A percentile compares a stretch with the other conserved stretches of the same genome.
These are phyloP conservation scores for Lasioglossum zephyrum DNA, from an alignment of 2,888 invertebrate species.

Conservation along the genomic window DNA sequence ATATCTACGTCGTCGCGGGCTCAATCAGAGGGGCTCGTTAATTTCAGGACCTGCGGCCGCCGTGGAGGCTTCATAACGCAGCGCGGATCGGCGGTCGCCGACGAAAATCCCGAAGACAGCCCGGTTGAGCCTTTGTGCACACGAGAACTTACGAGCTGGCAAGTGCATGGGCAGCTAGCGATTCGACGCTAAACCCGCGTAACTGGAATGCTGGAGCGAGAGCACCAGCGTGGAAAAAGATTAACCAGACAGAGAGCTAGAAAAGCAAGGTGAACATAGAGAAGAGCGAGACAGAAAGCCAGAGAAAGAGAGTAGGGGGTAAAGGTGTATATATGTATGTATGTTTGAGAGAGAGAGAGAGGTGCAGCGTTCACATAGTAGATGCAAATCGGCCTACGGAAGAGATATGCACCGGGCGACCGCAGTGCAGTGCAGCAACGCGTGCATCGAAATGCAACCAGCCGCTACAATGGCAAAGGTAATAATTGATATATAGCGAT, in stretches of 20 bases:
- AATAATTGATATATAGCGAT: slow-evolving; percentile 82
- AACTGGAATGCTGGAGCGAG: slow-evolving; percentile 39
- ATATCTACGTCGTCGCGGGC: slow-evolving; percentile 48
- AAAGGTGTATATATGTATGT: too few species aligned
- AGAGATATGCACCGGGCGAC: slow-evolving; percentile 62
- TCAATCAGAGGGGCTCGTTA: slow-evolving; percentile 50
- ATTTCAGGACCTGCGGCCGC: slow-evolving; percentile 36
- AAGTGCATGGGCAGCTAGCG: slow-evolving; percentile 37
- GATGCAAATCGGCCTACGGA: slow-evolving; percentile 69
- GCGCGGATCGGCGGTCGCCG: slow-evolving; percentile 13
- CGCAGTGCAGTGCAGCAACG: slow-evolving; percentile 54
- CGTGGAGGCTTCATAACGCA: slow-evolving; percentile 40
- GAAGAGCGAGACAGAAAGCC: neutral
- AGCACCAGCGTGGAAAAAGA: slow-evolving; percentile 26
- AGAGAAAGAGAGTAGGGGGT: neutral
- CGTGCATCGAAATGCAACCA: slow-evolving; percentile 64
- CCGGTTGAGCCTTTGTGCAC: slow-evolving; percentile 47
- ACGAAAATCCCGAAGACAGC: slow-evolving; percentile 62
- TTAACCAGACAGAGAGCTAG: slow-evolving; percentile 24
- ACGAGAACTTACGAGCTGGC: slow-evolving; percentile 66
- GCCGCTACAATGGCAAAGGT: slow-evolving; percentile 73
- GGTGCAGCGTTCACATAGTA: slow-evolving; percentile 38
- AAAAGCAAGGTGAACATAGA: neutral
- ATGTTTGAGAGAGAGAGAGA: neutral
- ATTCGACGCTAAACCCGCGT: slow-evolving; percentile 59